Percentiles rank a stretch among this genome's conserved stretches.
Evolutionary conservation across 64 coral and sea anemone genomes (phyloP).

Genomic region (Pocillopora verrucosa): DNA sequence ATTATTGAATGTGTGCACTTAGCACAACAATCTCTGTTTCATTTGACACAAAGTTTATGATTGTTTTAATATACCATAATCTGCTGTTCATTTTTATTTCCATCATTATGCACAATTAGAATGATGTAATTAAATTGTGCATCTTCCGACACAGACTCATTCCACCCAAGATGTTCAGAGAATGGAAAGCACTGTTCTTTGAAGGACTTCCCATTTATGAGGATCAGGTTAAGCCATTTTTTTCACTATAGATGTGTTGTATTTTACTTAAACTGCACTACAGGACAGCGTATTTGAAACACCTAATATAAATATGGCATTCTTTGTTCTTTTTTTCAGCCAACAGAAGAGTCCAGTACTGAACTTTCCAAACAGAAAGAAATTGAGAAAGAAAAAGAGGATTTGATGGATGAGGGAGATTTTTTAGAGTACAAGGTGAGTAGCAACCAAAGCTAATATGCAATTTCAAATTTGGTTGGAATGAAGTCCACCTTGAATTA

Average conservation of each 20-base stretch:
- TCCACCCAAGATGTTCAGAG: slow-evolving; percentile 90
- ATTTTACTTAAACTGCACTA: too few relatives aligned
- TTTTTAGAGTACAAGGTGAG: slow-evolving; percentile 93
- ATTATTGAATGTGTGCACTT: too few relatives aligned
- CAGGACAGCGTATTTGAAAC: too few relatives aligned
- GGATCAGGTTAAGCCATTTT: slow-evolving; percentile 33
- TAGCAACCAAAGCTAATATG: background rate
- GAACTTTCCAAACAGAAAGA: slow-evolving; percentile 61
- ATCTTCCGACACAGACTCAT: slow-evolving; percentile 49
- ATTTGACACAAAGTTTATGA: too few relatives aligned
- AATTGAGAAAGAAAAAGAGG: slow-evolving; percentile 84
- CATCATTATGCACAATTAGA: too few relatives aligned
- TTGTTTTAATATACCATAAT: too few relatives aligned
- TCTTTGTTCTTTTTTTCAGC: background rate
- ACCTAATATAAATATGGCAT: background rate
- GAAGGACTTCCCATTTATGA: slow-evolving; percentile 78
- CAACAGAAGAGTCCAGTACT: slow-evolving; percentile 31
- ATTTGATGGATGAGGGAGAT: slow-evolving; percentile 86
- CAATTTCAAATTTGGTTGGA: too few relatives aligned
- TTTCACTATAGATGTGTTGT: background rate
- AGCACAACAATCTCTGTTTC: too few relatives aligned
- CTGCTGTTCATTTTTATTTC: too few relatives aligned
- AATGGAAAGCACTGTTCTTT: slow-evolving; percentile 84
- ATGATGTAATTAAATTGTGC: too few relatives aligned
- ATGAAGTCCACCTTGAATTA: too few relatives aligned